Conservation (phyloP, 2,113 vertebrate genomes). For the Atherinomorus stipes region DNA sequence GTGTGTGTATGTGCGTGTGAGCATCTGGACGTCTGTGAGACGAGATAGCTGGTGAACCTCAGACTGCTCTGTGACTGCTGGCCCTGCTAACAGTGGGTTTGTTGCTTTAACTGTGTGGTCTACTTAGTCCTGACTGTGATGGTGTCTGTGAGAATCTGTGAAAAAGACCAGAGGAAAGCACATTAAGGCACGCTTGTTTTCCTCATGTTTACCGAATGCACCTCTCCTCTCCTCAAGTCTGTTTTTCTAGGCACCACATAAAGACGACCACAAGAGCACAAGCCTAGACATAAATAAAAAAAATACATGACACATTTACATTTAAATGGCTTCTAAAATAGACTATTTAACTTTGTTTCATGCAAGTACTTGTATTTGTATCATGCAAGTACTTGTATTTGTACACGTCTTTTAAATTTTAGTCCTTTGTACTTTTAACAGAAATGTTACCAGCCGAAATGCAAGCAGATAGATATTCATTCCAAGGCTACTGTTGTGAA, state of each 20-base stretch:
- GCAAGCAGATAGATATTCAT: conserved; percentile 47
- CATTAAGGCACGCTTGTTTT: conserved; percentile 58
- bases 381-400: background rate
- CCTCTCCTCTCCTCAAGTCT: conserved; percentile 62
- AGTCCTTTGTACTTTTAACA: conserved; percentile 2
- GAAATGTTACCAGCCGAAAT: conserved; percentile 14
- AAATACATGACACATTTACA: conserved; percentile 31
- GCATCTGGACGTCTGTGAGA: conserved; percentile 35
- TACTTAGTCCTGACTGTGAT: conserved; percentile 72
- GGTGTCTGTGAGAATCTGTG: conserved; percentile 52
- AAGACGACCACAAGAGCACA: conserved; percentile 43
- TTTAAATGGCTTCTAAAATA: conserved; percentile 14
- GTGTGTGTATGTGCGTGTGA: conserved; percentile 1
- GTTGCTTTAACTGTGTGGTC: conserved; percentile 79
- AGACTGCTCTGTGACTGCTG: conserved; percentile 57
- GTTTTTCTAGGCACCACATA: conserved; percentile 73
- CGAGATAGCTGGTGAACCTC: conserved; percentile 43
- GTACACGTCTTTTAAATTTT: background rate
- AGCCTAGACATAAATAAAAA: conserved; percentile 49
- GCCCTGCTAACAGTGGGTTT: conserved; percentile 59
- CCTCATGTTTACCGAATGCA: conserved; percentile 58
- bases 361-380: background rate
- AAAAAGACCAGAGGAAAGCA: conserved; percentile 55
- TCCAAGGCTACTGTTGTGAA: conserved; percentile 60
- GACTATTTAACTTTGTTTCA: background rate